phyloP scores from a whole-genome alignment of 2,113 vertebrate genomes.

The Halichoerus grypus region DNA sequence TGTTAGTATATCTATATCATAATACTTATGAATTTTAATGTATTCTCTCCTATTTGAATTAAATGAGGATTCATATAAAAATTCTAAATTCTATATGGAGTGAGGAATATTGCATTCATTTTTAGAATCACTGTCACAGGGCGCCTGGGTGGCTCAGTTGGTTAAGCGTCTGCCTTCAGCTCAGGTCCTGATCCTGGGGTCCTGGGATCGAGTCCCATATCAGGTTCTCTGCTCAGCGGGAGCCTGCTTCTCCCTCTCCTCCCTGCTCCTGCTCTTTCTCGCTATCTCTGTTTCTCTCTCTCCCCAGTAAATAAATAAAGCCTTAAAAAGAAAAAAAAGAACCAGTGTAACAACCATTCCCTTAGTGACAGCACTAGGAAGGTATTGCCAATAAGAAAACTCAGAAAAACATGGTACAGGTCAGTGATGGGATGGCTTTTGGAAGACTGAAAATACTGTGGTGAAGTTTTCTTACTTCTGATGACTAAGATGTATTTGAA shows the following conservation, averaged over 20 bases:
- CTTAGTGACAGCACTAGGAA: background rate
- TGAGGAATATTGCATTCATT: background rate
- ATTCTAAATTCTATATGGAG: background rate
- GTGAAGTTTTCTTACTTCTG: slow-evolving; percentile 6
- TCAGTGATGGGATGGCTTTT: background rate
- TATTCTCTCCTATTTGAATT: background rate
- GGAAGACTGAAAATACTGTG: background rate
- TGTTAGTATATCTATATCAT: background rate
- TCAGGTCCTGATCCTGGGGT: no score
- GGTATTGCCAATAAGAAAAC: background rate
- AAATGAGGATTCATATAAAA: background rate
- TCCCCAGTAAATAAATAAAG: background rate
- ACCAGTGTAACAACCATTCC: background rate
- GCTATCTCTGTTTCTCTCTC: background rate
- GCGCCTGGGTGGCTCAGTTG: no score
- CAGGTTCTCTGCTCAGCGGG: no score
- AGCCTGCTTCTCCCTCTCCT: background rate
- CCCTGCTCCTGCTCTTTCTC: background rate
- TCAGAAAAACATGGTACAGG: background rate
- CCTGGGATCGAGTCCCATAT: no score
- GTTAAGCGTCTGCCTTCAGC: no score
- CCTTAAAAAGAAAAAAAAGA: background rate
- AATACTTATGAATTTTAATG: background rate
- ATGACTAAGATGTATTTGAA: background rate
- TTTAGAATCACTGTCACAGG: background rate